These are phyloP conservation scores for Leptoteleia sp. DNA, from an alignment of 1,140 invertebrate species.

Conservation along the genomic window DNA sequence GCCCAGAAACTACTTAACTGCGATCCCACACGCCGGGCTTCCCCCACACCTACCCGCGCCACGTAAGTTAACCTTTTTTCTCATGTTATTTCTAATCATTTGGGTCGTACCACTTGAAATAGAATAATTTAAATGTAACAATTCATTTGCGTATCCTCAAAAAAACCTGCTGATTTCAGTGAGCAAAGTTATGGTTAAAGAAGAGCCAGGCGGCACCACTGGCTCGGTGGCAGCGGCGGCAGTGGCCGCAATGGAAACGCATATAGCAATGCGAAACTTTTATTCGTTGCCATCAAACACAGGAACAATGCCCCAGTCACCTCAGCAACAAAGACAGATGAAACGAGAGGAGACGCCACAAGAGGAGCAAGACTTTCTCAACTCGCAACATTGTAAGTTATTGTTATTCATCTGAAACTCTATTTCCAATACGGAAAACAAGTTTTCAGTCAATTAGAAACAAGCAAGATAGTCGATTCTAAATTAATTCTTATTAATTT, in stretches of 20 bases:
- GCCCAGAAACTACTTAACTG: constrained; percentile 82
- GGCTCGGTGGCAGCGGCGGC: constrained; percentile 73
- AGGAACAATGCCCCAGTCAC: constrained; percentile 76
- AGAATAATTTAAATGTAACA: no score
- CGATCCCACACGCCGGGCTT: constrained; percentile 82
- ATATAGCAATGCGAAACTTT: constrained; percentile 79
- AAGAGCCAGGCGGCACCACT: constrained; percentile 72
- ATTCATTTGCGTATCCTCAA: no score
- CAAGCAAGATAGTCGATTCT: not conserved
- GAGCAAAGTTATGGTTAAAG: constrained; percentile 76
- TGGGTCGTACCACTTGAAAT: no score
- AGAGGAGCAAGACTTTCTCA: constrained; percentile 78
- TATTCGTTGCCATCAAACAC: constrained; percentile 75
- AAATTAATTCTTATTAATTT: constrained; percentile 65
- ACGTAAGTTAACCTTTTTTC: constrained; percentile 74
- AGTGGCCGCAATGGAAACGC: constrained; percentile 78
- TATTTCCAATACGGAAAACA: not conserved
- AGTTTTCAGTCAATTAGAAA: not conserved
- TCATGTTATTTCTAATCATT: no score
- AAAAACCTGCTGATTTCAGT: constrained; percentile 70
- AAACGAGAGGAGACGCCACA: constrained; percentile 74
- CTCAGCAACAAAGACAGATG: constrained; percentile 76
- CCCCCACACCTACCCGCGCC: constrained; percentile 81
- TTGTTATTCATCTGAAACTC: not conserved
- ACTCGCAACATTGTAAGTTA: constrained; percentile 74